phyloP scores from a whole-genome alignment of 2,113 vertebrate species.

The Choloepus hoffmanni region DNA sequence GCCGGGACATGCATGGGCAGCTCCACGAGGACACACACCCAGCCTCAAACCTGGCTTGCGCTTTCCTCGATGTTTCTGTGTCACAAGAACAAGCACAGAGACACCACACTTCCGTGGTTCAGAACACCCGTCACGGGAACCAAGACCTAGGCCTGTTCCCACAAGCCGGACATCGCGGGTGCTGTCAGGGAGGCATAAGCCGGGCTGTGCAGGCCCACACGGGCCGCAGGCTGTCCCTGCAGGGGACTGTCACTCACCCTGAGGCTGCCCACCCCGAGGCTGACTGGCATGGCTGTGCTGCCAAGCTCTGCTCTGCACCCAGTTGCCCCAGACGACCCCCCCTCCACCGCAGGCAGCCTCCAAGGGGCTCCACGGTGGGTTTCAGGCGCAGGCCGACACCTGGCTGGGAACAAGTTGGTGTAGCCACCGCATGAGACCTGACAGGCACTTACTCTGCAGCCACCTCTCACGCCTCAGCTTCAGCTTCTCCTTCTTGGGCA shows the following conservation, averaged over 20 bases:
- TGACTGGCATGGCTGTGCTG: background rate
- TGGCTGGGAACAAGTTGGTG: background rate
- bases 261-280: background rate
- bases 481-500: constrained; percentile 95
- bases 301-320: background rate
- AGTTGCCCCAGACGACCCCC: background rate
- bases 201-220: too few relatives aligned
- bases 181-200: background rate
- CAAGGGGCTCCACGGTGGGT: background rate
- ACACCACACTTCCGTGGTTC: background rate
- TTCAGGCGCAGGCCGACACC: too few relatives aligned
- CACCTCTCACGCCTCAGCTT: constrained; percentile 93
- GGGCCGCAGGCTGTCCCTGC: background rate
- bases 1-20: too few relatives aligned
- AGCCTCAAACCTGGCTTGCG: too few relatives aligned
- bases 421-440: background rate
- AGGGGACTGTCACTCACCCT: too few relatives aligned
- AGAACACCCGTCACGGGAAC: background rate
- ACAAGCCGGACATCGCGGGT: background rate
- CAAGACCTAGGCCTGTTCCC: fast-evolving
- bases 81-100: background rate
- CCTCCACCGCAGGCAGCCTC: background rate
- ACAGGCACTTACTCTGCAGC: constrained; percentile 92
- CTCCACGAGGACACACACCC: background rate
- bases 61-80: too few relatives aligned